Evolutionary conservation across 2,888 invertebrate genomes (phyloP), one percentile per base, ranked within the genome.

Genomic region (Erebia epiphron): DNA sequence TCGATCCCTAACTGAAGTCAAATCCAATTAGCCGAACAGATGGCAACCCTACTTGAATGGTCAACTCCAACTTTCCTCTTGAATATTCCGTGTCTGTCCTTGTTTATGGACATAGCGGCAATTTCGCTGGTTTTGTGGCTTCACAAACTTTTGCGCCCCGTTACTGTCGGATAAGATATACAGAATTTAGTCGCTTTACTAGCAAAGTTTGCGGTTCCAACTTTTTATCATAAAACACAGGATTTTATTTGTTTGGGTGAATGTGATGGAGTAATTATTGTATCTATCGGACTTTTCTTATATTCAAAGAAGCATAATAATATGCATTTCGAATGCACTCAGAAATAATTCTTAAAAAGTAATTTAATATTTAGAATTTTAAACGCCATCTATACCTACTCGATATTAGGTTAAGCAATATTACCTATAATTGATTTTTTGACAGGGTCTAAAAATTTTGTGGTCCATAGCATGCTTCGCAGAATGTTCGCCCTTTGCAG

Each of bases 61-160:
- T 71, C 73, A 73, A 73, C 81, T 78, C 79, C 74, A 92, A 92
- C 88, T 93, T 93, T 90, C 85, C 91, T 87, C 87, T 86, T 92
- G 91, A 92, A 92, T 92, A 92, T 92, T 91, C 90, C 84, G 77
- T 79, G 77, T 86, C 83, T 83, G 83, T 81, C 81, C 86, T 89
- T 90, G 90, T 92, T 92, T 91, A 92, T 90, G 86, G 86, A 82
- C 83, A 75, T 75, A 79, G 81, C 79, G 83, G 84, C 82, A 80
- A 80, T 84, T 87, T 80, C 79, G 80, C 79, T 83, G 82, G 86
- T 85, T 87, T 86, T 88, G 90, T 82, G 90, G 90, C 81, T 80
- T 82, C 80, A 75, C 82, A 87, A 92, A 80, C 86, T 91, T 91
- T 84, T 83, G 77, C 80, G 86, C 83, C 82, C 83, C 83, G 83